A percentile compares a stretch with the other conserved stretches of the same genome.
These are phyloP conservation scores for Labeo rohita DNA, from an alignment of 2,113 vertebrate species.

Conservation along the genomic window DNA sequence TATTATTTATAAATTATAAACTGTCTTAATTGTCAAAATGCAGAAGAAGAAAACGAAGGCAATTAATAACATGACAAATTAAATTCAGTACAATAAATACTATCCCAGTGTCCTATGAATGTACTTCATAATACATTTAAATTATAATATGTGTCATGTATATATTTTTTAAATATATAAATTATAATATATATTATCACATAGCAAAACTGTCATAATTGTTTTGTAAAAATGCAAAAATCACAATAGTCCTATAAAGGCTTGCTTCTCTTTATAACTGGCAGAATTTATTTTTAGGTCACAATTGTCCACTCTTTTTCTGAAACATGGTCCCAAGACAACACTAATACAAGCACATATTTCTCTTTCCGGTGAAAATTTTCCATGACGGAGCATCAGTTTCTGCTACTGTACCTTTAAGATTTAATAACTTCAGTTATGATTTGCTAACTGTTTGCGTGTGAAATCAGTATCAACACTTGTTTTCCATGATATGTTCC, in stretches of 20 bases:
- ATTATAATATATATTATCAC: too few species aligned
- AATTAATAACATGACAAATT: too few species aligned
- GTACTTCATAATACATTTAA: too few species aligned
- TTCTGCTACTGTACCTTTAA: background rate
- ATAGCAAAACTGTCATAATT: too few species aligned
- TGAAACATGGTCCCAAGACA: background rate
- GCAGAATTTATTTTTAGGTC: background rate
- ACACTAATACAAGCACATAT: background rate
- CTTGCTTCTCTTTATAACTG: background rate
- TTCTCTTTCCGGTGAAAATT: background rate
- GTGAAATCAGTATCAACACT: constrained; percentile 30
- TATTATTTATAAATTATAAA: too few species aligned
- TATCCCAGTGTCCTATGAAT: too few species aligned
- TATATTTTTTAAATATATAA: too few species aligned
- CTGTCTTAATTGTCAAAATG: too few species aligned
- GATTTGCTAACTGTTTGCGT: constrained; percentile 11
- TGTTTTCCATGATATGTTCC: background rate
- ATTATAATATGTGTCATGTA: too few species aligned
- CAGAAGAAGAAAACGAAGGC: too few species aligned
- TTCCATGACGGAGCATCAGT: background rate
- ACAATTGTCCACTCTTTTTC: background rate
- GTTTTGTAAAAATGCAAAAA: background rate
- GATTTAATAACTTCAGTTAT: background rate
- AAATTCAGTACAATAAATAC: too few species aligned
- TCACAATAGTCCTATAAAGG: background rate